Conservation (phyloP, 2,888 invertebrate species). For the Cybosia mesomella region DNA sequence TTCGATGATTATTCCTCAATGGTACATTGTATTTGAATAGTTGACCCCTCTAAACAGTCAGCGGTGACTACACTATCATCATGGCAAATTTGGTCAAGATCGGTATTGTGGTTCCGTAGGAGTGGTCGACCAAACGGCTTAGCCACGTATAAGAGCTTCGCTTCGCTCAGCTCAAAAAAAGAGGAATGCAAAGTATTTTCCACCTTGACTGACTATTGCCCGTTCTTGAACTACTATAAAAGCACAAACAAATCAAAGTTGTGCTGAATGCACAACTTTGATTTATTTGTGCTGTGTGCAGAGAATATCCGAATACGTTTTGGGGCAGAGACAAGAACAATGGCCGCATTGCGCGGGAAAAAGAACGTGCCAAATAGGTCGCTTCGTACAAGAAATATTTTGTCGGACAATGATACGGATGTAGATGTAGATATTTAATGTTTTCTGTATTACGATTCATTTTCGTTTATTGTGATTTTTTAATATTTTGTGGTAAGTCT, state of each 20-base stretch:
- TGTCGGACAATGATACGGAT: constrained; percentile 47
- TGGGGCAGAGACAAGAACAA: constrained; percentile 40
- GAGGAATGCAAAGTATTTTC: neutral
- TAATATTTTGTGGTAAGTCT: no score
- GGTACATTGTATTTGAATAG: no score
- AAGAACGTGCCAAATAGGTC: constrained; percentile 50
- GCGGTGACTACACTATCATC: no score
- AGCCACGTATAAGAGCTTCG: neutral
- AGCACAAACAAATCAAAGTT: constrained; percentile 42
- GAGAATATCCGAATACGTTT: constrained; percentile 41
- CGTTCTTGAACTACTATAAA: constrained; percentile 48
- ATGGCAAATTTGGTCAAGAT: no score
- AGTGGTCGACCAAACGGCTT: no score
- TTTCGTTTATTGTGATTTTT: constrained; percentile 16
- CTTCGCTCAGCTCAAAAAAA: neutral
- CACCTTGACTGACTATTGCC: constrained; percentile 6
- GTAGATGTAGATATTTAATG: constrained; percentile 38
- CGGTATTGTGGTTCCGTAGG: no score
- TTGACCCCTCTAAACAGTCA: no score
- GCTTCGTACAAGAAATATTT: constrained; percentile 32
- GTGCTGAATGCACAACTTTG: no score
- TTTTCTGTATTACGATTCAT: constrained; percentile 38
- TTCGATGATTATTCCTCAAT: no score
- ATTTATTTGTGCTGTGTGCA: constrained; percentile 40
- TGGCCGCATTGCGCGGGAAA: constrained; percentile 32